A percentile compares a stretch with the other conserved stretches of the same genome.
phyloP scores from a whole-genome alignment of 2,888 invertebrate genomes.

The Eupelmus urozonus region DNA sequence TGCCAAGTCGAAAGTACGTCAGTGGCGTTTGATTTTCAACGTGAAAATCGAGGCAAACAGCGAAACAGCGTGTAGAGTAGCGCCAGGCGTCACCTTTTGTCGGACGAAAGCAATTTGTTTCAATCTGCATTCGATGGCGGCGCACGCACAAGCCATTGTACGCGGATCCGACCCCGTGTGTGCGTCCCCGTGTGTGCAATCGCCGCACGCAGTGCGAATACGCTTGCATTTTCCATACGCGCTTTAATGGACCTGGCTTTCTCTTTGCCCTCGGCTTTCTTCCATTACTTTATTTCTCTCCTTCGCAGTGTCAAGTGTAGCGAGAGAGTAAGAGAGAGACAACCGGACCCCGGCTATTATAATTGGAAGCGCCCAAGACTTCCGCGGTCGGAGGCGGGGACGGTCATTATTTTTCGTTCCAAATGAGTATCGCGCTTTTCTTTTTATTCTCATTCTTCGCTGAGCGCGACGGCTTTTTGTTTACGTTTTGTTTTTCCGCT shows the following conservation, averaged over 20 bases:
- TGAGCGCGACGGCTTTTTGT: background rate
- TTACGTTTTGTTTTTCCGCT: background rate
- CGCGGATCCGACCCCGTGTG: no score
- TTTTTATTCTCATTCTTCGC: background rate
- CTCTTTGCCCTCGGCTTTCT: background rate
- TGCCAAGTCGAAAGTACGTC: background rate
- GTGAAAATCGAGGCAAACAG: conserved; percentile 19
- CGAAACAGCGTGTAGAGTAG: background rate
- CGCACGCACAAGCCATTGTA: no score
- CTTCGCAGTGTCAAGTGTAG: background rate
- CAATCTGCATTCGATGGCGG: conserved; percentile 66
- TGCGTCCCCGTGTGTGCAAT: background rate
- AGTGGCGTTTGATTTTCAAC: conserved; percentile 20
- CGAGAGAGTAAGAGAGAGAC: no score
- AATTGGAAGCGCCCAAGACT: conserved; percentile 40
- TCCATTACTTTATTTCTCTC: background rate
- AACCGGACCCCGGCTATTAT: conserved; percentile 38
- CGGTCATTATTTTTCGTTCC: conserved; percentile 51
- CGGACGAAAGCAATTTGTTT: conserved; percentile 65
- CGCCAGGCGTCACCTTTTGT: conserved; percentile 36
- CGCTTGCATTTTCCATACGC: background rate
- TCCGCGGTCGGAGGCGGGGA: background rate
- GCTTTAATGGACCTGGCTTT: background rate
- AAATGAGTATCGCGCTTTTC: conserved; percentile 42
- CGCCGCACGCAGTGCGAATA: background rate